A percentile compares a stretch with the other conserved stretches of the same genome.
These are phyloP conservation scores for Aricia agestis DNA, from an alignment of 1,140 invertebrate species.

Conservation along the genomic window DNA sequence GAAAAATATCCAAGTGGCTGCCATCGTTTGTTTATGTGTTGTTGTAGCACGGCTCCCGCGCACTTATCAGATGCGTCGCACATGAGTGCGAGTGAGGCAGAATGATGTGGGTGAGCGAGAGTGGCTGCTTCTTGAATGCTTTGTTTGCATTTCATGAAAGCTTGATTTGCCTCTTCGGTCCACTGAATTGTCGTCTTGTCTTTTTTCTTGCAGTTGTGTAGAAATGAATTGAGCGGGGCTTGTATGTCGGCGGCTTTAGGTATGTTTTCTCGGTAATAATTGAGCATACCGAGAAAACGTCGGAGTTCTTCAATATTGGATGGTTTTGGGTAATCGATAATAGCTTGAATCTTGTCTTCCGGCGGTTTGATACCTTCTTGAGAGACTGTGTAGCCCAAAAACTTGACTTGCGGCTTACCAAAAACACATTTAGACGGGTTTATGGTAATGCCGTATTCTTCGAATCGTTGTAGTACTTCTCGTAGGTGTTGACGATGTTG, in stretches of 20 bases:
- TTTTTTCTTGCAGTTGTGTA: not conserved
- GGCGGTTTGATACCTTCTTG: not conserved
- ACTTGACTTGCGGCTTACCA: slow-evolving; percentile 27
- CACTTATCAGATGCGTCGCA: slow-evolving; percentile 9
- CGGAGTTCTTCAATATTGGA: not conserved
- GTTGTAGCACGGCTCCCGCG: slow-evolving; percentile 18
- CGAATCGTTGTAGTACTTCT: slow-evolving; percentile 19
- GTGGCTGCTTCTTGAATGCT: slow-evolving; percentile 2
- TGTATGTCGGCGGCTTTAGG: slow-evolving; percentile 11
- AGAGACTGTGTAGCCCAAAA: slow-evolving; percentile 29
- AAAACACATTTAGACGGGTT: slow-evolving; percentile 20
- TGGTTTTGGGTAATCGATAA: slow-evolving; percentile 26
- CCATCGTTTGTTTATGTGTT: slow-evolving; percentile 22
- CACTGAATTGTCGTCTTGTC: slow-evolving; percentile 10
- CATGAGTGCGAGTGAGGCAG: not conserved
- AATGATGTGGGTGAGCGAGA: not conserved
- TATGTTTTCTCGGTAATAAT: slow-evolving; percentile 25
- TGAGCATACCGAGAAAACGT: slow-evolving; percentile 21
- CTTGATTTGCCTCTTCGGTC: slow-evolving; percentile 15
- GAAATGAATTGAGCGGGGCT: not conserved
- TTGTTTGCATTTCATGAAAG: slow-evolving; percentile 18
- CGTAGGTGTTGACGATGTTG: too few relatives aligned
- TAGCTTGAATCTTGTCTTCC: not conserved
- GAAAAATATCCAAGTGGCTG: slow-evolving; percentile 63
- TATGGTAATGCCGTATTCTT: slow-evolving; percentile 28